A percentile compares a stretch with the other conserved stretches of the same genome.
Conservation (phyloP, 1,140 invertebrate species). For the Goniozus legneri region DNA sequence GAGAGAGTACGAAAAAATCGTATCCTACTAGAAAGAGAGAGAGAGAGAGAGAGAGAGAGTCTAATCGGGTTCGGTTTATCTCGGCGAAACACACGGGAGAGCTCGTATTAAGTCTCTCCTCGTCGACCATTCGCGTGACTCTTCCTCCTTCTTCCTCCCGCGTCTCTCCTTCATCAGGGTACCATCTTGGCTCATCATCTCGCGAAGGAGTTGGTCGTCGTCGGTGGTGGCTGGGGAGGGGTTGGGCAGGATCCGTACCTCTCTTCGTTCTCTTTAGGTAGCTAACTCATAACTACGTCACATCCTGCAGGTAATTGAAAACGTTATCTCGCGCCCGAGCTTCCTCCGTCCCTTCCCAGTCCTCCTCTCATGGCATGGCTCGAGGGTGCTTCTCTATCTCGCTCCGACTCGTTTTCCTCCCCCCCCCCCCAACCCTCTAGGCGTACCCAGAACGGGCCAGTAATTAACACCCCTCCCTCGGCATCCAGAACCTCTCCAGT, state of each 20-base stretch:
- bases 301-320: constrained; percentile 56
- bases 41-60: neutral
- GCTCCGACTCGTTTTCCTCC: constrained; percentile 4
- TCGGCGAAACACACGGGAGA: constrained; percentile 33
- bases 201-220: constrained; percentile 31
- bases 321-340: constrained; percentile 51
- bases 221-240: neutral
- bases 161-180: constrained; percentile 18
- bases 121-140: no score
- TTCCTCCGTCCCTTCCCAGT: constrained; percentile 36
- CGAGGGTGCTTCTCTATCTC: constrained; percentile 16
- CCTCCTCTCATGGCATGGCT: constrained; percentile 19
- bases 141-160: constrained; percentile 18
- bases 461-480: constrained; percentile 47
- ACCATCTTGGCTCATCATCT: constrained; percentile 46
- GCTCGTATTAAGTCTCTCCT: neutral
- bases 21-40: constrained; percentile 1
- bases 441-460: constrained; percentile 27
- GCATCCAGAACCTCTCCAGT: constrained; percentile 7
- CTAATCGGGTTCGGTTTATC: constrained; percentile 45
- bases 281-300: constrained; percentile 55
- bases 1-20: no score
- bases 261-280: constrained; percentile 36
- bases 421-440: constrained; percentile 5
- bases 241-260: constrained; percentile 8